Evolutionary conservation across 2,113 vertebrate genomes (phyloP).

Genomic region (Craseonycteris thonglongyai): DNA sequence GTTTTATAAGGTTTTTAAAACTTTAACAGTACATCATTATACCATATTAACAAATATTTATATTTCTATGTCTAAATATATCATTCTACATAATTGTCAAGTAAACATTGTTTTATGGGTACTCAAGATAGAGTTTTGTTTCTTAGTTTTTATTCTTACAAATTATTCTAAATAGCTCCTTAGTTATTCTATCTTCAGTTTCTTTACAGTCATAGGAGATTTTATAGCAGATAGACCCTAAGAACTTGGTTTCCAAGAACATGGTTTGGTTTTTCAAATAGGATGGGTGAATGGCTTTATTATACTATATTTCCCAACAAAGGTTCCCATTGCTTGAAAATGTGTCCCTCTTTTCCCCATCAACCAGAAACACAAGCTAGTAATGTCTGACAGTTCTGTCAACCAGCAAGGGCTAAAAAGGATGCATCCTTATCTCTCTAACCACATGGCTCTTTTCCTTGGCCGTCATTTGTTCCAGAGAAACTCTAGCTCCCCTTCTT

Average conservation of each 20-base stretch:
- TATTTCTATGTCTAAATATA: neutral
- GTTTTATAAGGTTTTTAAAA: neutral
- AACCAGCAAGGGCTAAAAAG: neutral
- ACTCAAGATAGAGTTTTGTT: neutral
- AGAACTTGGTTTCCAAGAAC: slow-evolving; percentile 15
- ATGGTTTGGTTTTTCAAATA: neutral
- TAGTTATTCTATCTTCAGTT: neutral
- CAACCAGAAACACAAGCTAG: neutral
- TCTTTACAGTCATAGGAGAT: neutral
- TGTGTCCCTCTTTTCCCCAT: neutral
- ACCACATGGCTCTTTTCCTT: neutral
- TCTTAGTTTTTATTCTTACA: neutral
- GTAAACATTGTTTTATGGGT: neutral
- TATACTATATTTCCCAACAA: neutral
- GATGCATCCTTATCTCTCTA: neutral
- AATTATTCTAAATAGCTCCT: neutral
- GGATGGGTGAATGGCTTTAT: neutral
- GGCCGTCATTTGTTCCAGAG: neutral
- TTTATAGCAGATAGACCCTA: neutral
- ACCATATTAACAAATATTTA: neutral
- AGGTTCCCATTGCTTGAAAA: neutral
- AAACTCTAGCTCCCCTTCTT: neutral
- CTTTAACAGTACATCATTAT: neutral
- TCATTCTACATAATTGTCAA: neutral
- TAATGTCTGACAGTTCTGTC: neutral